Base-by-base conservation (phyloP, 2,113 vertebrate species). In the Nothocercus nigrocapillus region DNA sequence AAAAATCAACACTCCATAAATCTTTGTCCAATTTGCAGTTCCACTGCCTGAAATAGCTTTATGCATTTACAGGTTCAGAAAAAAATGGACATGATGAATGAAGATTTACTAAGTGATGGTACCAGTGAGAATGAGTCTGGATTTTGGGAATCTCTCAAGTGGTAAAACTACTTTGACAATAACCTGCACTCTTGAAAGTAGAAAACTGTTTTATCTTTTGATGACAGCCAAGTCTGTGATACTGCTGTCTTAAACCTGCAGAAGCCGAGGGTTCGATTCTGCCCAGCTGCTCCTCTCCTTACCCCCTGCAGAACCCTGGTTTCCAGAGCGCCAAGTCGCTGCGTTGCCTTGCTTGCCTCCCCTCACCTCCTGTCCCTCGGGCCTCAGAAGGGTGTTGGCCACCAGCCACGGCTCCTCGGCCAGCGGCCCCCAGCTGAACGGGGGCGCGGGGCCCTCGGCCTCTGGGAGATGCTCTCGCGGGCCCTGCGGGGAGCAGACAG, bases 111-210 rank as follows among this genome's bases (percentile, higher is more conserved):
- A 68, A 99, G 99, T 63, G 99, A 99, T 19, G 98, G 96, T 42
- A 98, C 97, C 11, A 98, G 85, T 83, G 99, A 99, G 77, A 98
- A 98, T 13, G 99, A 99, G 72, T 97, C 98, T 13, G 99, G 99
- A 94, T 99, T 99, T 97, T 99, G 99, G 99, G 98, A 98, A 64
- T 99, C 99, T 85, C 98, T 99, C 79, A 98, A 98, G 97, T 99
- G 99, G 99, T 99, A 97, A 97, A 68, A 61, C 14, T 44, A 47
- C 38, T 61, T 94, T 49, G 74, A 0, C 51, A 49, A 25, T 82
- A 68, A 64, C 58, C 22, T 64, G n/a, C 47, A 67, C 24, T 91
- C 40, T 75, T 82, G 34, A 93, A 85, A 84, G 8, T 90, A 61
- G 68, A 32, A 53, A 70, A 53, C 64, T 66, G 2, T 56, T 87